phyloP scores from a whole-genome alignment of 2,888 invertebrate species.

The Agonopterix subpropinquella region DNA sequence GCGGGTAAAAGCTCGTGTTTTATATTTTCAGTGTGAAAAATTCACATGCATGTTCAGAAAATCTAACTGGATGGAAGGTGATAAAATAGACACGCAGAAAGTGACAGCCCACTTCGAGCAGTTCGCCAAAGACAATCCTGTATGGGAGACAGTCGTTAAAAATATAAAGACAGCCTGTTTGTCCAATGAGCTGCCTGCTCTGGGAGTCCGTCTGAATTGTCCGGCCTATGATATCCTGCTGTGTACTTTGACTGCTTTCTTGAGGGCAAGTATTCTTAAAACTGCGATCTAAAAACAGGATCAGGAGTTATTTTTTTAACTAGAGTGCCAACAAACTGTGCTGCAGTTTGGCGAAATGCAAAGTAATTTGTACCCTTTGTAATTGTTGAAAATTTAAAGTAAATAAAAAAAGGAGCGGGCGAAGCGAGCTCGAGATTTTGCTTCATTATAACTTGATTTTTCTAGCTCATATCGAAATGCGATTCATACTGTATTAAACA shows the following conservation, averaged over 20 bases:
- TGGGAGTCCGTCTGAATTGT: constrained; percentile 39
- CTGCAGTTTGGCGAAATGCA: too few species aligned
- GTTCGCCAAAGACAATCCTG: constrained; percentile 32
- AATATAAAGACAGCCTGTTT: constrained; percentile 35
- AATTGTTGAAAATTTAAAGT: too few species aligned
- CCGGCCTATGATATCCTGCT: constrained; percentile 46
- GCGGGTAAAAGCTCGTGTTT: too few species aligned
- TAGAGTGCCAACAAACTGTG: too few species aligned
- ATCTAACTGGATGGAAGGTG: constrained; percentile 24
- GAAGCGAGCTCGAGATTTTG: too few species aligned
- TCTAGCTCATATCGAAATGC: too few species aligned
- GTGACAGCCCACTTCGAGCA: constrained; percentile 31
- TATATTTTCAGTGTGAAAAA: constrained; percentile 39
- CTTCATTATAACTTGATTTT: too few species aligned
- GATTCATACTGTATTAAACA: too few species aligned
- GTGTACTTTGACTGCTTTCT: constrained; percentile 35
- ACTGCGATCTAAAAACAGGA: too few species aligned
- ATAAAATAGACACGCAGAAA: constrained; percentile 33
- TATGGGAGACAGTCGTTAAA: constrained; percentile 38
- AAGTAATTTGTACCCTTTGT: too few species aligned
- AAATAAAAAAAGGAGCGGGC: too few species aligned
- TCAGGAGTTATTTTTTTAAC: too few species aligned
- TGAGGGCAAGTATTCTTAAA: constrained; percentile 30
- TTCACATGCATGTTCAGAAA: constrained; percentile 42
- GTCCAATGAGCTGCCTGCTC: constrained; percentile 28